Evolutionary conservation across 2,888 invertebrate species (phyloP).

Genomic region (Orchesellides sinensis): DNA sequence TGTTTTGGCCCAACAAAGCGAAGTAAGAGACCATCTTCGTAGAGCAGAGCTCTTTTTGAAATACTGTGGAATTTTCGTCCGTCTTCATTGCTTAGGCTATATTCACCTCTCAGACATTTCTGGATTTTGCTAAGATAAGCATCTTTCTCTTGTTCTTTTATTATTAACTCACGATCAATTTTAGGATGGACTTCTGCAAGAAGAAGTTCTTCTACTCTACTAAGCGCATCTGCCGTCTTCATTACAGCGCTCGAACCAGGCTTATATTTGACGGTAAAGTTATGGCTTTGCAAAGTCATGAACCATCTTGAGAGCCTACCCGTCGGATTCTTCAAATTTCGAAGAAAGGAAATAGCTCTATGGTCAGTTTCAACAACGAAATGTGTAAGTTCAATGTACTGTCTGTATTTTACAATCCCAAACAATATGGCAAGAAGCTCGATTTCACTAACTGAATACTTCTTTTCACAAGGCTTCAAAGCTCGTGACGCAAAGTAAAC

Average conservation of each 20-base stretch:
- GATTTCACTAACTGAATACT: constrained; percentile 77
- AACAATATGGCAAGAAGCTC: constrained; percentile 77
- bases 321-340: constrained; percentile 76
- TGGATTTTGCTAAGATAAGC: constrained; percentile 8
- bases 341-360: constrained; percentile 78
- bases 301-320: constrained; percentile 78
- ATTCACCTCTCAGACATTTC: constrained; percentile 10
- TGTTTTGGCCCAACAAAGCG: constrained; percentile 42
- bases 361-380: constrained; percentile 77
- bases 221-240: not conserved
- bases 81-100: not conserved
- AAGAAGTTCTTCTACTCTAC: not conserved
- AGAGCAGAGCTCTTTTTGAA: not conserved
- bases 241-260: constrained; percentile 71
- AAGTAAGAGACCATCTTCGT: constrained; percentile 20
- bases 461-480: constrained; percentile 75
- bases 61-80: too few species aligned
- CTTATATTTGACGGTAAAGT: constrained; percentile 76
- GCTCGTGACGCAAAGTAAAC: constrained; percentile 70
- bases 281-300: constrained; percentile 76
- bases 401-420: constrained; percentile 76
- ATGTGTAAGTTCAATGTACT: constrained; percentile 76
- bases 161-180: not conserved
- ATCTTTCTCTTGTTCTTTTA: constrained; percentile 35
- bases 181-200: not conserved